phyloP scores from a whole-genome alignment of 1,140 invertebrate species.

The Copidosoma floridanum region DNA sequence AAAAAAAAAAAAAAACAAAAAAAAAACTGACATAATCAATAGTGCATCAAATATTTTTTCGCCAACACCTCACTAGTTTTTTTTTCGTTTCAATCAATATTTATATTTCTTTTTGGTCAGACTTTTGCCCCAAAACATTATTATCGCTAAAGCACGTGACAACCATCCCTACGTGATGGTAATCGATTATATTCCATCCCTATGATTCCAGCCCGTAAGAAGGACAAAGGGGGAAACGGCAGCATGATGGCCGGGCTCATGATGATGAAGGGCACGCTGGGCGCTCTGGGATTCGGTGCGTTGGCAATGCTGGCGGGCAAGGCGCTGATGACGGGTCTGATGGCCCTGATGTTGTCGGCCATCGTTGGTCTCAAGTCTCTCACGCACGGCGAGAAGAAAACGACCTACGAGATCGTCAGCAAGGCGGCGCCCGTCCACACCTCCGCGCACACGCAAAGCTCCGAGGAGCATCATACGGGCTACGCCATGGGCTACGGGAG shows the following conservation, averaged over 20 bases:
- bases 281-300: slow-evolving; percentile 72
- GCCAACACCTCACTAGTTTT: no score
- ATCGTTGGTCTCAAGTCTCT: slow-evolving; percentile 74
- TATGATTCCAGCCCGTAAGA: slow-evolving; percentile 57
- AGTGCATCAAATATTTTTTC: no score
- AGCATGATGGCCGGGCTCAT: slow-evolving; percentile 52
- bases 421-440: slow-evolving; percentile 78
- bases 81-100: no score
- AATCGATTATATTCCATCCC: no score
- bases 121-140: no score
- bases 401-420: slow-evolving; percentile 80
- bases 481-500: slow-evolving; percentile 60
- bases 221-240: slow-evolving; percentile 48
- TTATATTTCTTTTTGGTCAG: no score
- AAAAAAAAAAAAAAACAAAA: no score
- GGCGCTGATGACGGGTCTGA: slow-evolving; percentile 77
- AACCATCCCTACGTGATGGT: no score
- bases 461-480: slow-evolving; percentile 62
- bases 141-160: no score
- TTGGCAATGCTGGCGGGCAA: slow-evolving; percentile 78
- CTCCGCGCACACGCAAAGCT: slow-evolving; percentile 70
- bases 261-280: slow-evolving; percentile 65
- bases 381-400: slow-evolving; percentile 67
- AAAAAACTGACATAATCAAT: no score
- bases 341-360: slow-evolving; percentile 75